phyloP scores from a whole-genome alignment of 35 echinoderm and acorn worm species.

The Antedon bifida region DNA sequence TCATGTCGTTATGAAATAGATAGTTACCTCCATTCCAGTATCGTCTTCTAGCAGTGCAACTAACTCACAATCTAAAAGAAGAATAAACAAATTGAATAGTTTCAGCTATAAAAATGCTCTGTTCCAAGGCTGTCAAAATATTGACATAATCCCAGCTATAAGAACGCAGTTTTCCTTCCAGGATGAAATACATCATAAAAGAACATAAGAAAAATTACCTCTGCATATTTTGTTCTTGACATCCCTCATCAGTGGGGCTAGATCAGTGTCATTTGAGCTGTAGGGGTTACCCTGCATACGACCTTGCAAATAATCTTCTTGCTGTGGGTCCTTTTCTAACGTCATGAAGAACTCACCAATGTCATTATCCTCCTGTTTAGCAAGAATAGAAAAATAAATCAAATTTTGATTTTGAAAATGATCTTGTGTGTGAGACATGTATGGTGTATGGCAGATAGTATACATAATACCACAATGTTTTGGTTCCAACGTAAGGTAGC shows the following conservation, averaged over 20 bases:
- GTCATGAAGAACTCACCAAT: slow-evolving; percentile 98
- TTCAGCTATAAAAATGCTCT: no score
- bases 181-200: no score
- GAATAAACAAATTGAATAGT: background rate
- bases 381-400: background rate
- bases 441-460: no score
- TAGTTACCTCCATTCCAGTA: slow-evolving; percentile 92
- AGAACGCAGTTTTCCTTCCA: no score
- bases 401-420: background rate
- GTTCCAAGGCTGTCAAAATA: no score
- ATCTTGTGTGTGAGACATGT: no score
- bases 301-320: slow-evolving; percentile 90
- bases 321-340: slow-evolving; percentile 91
- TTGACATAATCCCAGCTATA: no score
- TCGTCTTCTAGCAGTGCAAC: slow-evolving; percentile 93
- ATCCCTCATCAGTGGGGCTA: slow-evolving; percentile 92
- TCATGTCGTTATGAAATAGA: no score
- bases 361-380: slow-evolving; percentile 88
- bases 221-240: slow-evolving; percentile 99
- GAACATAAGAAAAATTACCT: no score
- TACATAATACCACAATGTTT: no score
- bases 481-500: no score
- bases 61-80: slow-evolving; percentile 84
- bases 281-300: slow-evolving; percentile 92
- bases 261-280: slow-evolving; percentile 84